Conservation (phyloP, 1,140 invertebrate species). For the Magallana angulata region DNA sequence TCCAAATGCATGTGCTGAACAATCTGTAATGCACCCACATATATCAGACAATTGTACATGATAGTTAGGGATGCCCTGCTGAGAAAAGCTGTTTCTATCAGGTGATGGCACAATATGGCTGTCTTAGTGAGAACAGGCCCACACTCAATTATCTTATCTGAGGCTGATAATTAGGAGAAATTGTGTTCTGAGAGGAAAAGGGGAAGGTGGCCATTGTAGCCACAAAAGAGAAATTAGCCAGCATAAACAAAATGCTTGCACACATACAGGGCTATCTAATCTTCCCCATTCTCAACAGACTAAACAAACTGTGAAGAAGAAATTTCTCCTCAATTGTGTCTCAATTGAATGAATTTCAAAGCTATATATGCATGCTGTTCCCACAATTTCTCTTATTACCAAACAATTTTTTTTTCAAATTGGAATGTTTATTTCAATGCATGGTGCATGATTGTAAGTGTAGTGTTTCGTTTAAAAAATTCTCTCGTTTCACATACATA, state of each 20-base stretch:
- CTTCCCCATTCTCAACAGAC: not conserved
- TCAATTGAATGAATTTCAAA: slow-evolving; percentile 27
- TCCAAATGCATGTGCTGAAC: no score
- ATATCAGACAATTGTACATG: not conserved
- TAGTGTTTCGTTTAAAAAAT: no score
- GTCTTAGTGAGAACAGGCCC: slow-evolving; percentile 14
- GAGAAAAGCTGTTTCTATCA: slow-evolving; percentile 1
- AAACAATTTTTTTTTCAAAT: not conserved
- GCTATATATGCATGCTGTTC: not conserved
- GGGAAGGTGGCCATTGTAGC: slow-evolving; percentile 20
- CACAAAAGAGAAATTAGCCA: slow-evolving; percentile 20
- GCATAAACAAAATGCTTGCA: slow-evolving; percentile 24
- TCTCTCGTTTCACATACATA: no score
- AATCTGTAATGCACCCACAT: not conserved
- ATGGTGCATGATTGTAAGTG: no score
- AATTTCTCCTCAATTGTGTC: slow-evolving; percentile 25
- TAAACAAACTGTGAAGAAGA: slow-evolving; percentile 31
- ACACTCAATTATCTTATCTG: slow-evolving; percentile 34
- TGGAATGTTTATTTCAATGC: no score
- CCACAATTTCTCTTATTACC: not conserved
- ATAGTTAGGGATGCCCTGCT: not conserved
- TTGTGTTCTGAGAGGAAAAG: slow-evolving; percentile 11
- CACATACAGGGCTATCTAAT: slow-evolving; percentile 34
- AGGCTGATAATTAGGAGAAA: slow-evolving; percentile 36
- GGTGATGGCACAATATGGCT: slow-evolving; percentile 22